Conservation (phyloP, 2,888 invertebrate genomes). For the Anorthoa munda region DNA sequence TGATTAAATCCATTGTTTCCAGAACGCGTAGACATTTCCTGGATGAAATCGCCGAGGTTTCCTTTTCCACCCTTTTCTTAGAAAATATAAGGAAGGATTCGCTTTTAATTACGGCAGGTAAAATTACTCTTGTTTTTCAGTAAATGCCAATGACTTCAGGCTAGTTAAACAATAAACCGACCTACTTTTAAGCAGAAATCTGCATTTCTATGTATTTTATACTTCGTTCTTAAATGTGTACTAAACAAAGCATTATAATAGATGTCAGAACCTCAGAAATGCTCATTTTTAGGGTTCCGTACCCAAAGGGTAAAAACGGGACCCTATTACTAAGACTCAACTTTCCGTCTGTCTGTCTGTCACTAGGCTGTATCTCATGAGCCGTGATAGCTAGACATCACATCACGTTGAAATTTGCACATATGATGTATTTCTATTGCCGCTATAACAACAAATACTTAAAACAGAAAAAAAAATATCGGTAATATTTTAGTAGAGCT, state of each 20-base stretch:
- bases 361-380: too few species aligned
- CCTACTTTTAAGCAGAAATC: background rate
- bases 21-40: constrained; percentile 23
- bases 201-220: background rate
- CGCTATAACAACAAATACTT: too few species aligned
- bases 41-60: constrained; percentile 15
- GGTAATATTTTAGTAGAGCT: too few species aligned
- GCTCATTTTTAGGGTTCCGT: too few species aligned
- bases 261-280: background rate
- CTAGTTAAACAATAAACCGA: background rate
- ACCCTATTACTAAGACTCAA: too few species aligned
- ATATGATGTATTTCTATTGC: too few species aligned
- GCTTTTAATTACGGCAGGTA: constrained; percentile 24
- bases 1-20: constrained; percentile 50
- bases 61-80: constrained; percentile 22
- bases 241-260: background rate
- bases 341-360: too few species aligned
- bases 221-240: background rate
- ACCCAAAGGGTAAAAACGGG: too few species aligned
- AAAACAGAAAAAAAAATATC: too few species aligned
- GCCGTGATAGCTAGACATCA: too few species aligned
- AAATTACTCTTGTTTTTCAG: background rate
- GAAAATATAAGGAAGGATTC: constrained; percentile 23
- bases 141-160: constrained; percentile 1
- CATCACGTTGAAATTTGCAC: too few species aligned